These are phyloP conservation scores for Lepidocyrtoides sp. DNA, from an alignment of 2,888 invertebrate genomes.

Conservation along the genomic window DNA sequence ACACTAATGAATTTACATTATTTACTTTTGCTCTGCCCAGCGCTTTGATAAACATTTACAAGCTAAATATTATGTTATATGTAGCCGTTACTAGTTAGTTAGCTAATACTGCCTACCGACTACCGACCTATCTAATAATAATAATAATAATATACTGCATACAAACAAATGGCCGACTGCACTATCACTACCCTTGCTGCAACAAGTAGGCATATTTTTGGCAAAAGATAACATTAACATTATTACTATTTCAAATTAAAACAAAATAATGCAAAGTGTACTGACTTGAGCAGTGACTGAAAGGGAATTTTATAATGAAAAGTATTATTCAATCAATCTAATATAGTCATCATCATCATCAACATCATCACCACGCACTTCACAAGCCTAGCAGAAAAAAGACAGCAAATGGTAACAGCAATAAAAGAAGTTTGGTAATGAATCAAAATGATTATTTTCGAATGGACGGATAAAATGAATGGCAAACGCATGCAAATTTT, in stretches of 20 bases:
- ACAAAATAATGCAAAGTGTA: too few relatives aligned
- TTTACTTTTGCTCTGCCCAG: constrained; percentile 3
- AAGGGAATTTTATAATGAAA: too few relatives aligned
- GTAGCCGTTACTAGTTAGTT: neutral
- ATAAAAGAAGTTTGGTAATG: constrained; percentile 38
- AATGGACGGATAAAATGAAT: constrained; percentile 52
- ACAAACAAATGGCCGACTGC: neutral
- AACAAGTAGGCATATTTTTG: too few relatives aligned
- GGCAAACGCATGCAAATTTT: constrained; percentile 45
- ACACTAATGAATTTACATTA: constrained; percentile 43
- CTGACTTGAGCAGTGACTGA: too few relatives aligned
- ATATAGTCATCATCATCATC: constrained; percentile 22
- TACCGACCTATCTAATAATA: too few relatives aligned
- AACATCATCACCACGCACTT: neutral
- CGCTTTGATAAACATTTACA: constrained; percentile 17
- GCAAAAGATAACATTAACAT: neutral
- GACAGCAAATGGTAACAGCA: neutral
- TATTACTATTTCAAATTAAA: too few relatives aligned
- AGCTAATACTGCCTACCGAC: neutral
- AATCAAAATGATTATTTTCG: constrained; percentile 39
- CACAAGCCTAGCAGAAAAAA: too few relatives aligned
- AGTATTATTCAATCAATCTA: constrained; percentile 35
- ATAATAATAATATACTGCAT: too few relatives aligned
- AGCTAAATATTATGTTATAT: neutral
- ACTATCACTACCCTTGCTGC: neutral